Base-by-base conservation (phyloP, 2,113 vertebrate species). In the Marmota flaviventris region DNA sequence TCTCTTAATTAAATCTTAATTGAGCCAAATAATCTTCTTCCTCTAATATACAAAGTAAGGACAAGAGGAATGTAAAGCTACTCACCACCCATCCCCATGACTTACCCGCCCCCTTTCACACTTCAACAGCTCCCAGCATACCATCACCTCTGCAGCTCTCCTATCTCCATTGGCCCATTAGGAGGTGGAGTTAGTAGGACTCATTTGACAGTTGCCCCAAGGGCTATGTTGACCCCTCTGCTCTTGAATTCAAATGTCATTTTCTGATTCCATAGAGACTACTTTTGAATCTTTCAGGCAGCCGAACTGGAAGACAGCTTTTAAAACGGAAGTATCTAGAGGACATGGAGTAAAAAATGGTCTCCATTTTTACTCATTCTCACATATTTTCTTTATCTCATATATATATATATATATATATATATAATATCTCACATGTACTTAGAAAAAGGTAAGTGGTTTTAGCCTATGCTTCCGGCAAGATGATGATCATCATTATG, bases 1-100 rank as follows among this genome's bases (percentile, higher is more conserved):
- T 86, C 12, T 29, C 5, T 90, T 75, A 97, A 93, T 94, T 90
- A 82, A 85, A 85, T 93, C 69, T 91, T 93, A 87, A 92, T 53
- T 75, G 65, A 88, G 18, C 48, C 79, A 97, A 96, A 85, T 96
- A 34, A 95, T 86, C 48, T 70, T 51, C 91, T 95, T 45, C 75
- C 76, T 96, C 81, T 93, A 65, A 92, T 89, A 85, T n/a, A 95
- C 22, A 58, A 91, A 89, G 93, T 8, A 37, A 72, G 93, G 58
- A 94, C 45, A 76, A 88, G 29, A 84, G 85, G 67, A 85, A 84
- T 20, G 4, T 67, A 70, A 70, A 75, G 58, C 85, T 85, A 70
- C 42, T 24, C 48, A 45, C 34, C 53, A 73, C 37, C 61, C 56
- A 77, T 7, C 45, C 25, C 69, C 79, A 86, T 48, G 4, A 42